Percentiles rank a stretch among this genome's conserved stretches.
Evolutionary conservation across 2,888 invertebrate species (phyloP).

Genomic region (Tanypteryx hageni): DNA sequence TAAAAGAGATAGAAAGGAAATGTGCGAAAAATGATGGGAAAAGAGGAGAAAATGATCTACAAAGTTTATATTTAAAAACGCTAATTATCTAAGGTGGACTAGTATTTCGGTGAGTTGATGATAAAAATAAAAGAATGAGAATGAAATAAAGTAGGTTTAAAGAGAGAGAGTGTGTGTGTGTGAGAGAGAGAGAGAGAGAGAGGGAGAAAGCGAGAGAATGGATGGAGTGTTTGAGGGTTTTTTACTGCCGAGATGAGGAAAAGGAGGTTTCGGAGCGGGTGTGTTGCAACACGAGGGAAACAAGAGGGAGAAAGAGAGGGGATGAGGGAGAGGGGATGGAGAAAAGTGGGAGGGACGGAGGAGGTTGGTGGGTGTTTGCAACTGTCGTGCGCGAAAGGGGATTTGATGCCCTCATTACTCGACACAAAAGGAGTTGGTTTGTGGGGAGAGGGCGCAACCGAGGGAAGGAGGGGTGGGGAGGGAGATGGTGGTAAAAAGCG

Average conservation of each 20-base stretch:
- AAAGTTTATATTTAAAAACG: too few species aligned
- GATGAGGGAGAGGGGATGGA: too few species aligned
- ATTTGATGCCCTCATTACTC: slow-evolving; percentile 52
- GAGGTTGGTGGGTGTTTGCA: background rate
- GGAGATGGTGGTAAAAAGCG: background rate
- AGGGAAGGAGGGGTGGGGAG: background rate
- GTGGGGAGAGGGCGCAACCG: background rate
- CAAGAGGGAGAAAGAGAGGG: too few species aligned
- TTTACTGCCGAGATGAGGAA: background rate
- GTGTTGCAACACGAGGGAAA: background rate
- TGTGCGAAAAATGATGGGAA: too few species aligned
- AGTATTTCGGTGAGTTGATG: too few species aligned
- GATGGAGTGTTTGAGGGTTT: background rate
- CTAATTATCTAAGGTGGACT: too few species aligned
- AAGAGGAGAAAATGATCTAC: too few species aligned
- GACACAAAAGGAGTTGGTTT: slow-evolving; percentile 31
- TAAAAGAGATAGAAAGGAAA: too few species aligned
- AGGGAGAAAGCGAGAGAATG: background rate
- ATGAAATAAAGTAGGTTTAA: too few species aligned
- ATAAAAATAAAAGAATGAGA: too few species aligned
- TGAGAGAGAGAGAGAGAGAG: background rate
- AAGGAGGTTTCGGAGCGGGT: background rate
- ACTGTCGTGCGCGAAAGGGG: slow-evolving; percentile 23
- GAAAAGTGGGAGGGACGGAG: background rate
- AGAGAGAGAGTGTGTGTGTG: too few species aligned